phyloP scores from a whole-genome alignment of 2,113 vertebrate species.

The Coryphaenoides rupestris region DNA sequence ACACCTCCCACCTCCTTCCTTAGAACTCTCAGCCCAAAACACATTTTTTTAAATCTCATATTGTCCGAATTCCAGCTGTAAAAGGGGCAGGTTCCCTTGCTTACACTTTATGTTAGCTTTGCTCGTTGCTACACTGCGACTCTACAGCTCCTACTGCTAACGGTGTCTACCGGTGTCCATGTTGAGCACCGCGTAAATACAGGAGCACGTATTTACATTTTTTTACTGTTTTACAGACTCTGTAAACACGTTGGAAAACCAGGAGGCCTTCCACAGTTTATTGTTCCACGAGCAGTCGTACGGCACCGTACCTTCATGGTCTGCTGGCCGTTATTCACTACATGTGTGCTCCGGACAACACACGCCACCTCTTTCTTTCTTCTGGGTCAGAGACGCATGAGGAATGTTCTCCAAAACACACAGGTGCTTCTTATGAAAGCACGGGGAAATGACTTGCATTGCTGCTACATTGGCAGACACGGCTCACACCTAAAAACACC shows the following conservation, averaged over 20 bases:
- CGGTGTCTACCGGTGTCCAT: slow-evolving; percentile 33
- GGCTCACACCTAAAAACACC: slow-evolving; percentile 57
- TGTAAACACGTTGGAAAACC: slow-evolving; percentile 11
- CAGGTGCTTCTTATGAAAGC: slow-evolving; percentile 76
- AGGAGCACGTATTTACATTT: slow-evolving; percentile 1
- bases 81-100: too few relatives aligned
- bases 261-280: slow-evolving; percentile 31
- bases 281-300: slow-evolving; percentile 34
- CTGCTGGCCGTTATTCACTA: slow-evolving; percentile 61
- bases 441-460: slow-evolving; percentile 61
- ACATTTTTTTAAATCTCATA: too few relatives aligned
- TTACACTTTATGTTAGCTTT: too few relatives aligned
- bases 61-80: too few relatives aligned
- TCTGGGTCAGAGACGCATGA: slow-evolving; percentile 63
- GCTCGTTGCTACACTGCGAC: too few relatives aligned
- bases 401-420: slow-evolving; percentile 73
- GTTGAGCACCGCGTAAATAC: slow-evolving; percentile 13
- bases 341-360: slow-evolving; percentile 62
- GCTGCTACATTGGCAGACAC: slow-evolving; percentile 64
- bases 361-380: slow-evolving; percentile 31
- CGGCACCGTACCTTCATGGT: slow-evolving; percentile 53
- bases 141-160: slow-evolving; percentile 1
- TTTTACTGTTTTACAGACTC: background rate
- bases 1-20: too few relatives aligned
- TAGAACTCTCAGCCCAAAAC: too few relatives aligned